Percentiles rank a stretch among this genome's conserved stretches.
These are phyloP conservation scores for Eurosta solidaginis DNA, from an alignment of 1,140 invertebrate species.

Conservation along the genomic window DNA sequence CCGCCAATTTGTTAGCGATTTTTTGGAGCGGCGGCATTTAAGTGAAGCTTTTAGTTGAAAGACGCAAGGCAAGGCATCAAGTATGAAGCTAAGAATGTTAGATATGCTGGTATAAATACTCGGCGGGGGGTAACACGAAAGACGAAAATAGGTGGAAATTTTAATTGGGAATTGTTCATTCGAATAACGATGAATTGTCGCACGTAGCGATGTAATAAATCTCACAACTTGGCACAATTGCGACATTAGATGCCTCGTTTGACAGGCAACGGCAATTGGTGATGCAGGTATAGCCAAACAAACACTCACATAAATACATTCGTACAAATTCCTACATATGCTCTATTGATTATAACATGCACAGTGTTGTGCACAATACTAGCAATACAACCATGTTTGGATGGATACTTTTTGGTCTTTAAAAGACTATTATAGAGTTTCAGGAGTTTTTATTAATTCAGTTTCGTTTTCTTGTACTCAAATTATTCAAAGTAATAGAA, in stretches of 20 bases:
- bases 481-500: too few relatives aligned
- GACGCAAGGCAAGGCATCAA: not conserved
- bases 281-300: not conserved
- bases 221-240: constrained; percentile 13
- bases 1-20: not conserved
- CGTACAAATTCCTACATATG: not conserved
- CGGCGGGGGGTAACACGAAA: not conserved
- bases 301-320: not conserved
- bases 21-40: not conserved
- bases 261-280: not conserved
- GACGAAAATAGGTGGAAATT: not conserved
- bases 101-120: not conserved
- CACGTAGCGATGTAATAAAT: constrained; percentile 8
- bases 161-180: constrained; percentile 8
- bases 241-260: not conserved
- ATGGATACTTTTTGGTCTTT: too few relatives aligned
- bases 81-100: not conserved
- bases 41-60: not conserved
- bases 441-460: too few relatives aligned
- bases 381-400: too few relatives aligned
- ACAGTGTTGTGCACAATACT: too few relatives aligned
- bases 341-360: too few relatives aligned
- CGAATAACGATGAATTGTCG: not conserved
- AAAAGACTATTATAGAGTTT: too few relatives aligned
- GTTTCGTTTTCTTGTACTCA: too few relatives aligned